A percentile compares a stretch with the other conserved stretches of the same genome.
Evolutionary conservation across 2,797 vertebrate species (phyloP).

Genomic region (Borostomias antarcticus): DNA sequence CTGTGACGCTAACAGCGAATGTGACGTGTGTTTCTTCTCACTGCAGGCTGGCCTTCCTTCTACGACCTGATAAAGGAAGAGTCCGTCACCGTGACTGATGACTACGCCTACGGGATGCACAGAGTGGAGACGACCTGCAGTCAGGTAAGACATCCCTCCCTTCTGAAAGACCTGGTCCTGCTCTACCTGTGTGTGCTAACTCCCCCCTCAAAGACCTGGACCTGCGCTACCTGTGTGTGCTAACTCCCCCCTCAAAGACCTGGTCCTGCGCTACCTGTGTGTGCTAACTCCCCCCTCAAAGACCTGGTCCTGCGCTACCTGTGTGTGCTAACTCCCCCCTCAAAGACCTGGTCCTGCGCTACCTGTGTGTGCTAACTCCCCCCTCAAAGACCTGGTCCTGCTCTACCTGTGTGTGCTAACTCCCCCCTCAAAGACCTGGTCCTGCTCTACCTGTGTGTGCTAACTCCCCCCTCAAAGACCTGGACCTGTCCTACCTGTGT

Average conservation of each 20-base stretch:
- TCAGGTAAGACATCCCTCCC: slow-evolving; percentile 77
- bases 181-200: neutral
- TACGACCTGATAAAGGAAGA: slow-evolving; percentile 86
- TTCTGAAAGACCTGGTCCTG: neutral
- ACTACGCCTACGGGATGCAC: slow-evolving; percentile 94
- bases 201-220: neutral
- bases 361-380: neutral
- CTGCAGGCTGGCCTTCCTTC: slow-evolving; percentile 95
- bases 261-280: neutral
- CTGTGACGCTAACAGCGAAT: no score
- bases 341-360: neutral
- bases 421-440: neutral
- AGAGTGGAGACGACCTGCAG: slow-evolving; percentile 90
- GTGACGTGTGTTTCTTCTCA: no score
- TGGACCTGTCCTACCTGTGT: neutral
- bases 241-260: neutral
- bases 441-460: neutral
- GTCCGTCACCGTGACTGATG: slow-evolving; percentile 77
- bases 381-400: neutral
- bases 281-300: neutral
- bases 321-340: neutral
- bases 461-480: neutral
- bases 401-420: neutral
- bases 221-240: neutral
- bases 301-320: neutral